Evolutionary conservation across 2,113 vertebrate genomes (phyloP).

Genomic region (Tragelaphus strepsiceros): DNA sequence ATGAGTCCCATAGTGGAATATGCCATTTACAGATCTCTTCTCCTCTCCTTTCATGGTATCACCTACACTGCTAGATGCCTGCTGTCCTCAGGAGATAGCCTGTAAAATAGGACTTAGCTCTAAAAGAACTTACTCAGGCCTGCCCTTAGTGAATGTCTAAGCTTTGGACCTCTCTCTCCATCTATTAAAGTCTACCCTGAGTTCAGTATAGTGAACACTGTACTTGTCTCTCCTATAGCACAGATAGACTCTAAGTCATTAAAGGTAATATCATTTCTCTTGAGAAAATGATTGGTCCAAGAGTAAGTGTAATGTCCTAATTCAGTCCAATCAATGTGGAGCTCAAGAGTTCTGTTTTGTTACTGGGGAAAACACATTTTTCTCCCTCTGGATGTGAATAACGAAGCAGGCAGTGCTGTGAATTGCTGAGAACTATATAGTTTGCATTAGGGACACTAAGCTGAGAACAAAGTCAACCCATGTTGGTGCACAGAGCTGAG

Average conservation of each 20-base stretch:
- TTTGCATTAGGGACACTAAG: neutral
- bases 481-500: neutral
- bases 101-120: neutral
- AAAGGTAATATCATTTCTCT: neutral
- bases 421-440: neutral
- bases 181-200: neutral
- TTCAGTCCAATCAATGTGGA: neutral
- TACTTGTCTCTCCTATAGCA: neutral
- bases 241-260: neutral
- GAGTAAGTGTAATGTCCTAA: neutral
- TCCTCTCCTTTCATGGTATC: neutral
- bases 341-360: neutral
- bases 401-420: neutral
- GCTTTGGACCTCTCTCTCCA: neutral
- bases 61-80: no score
- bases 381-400: neutral
- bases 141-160: neutral
- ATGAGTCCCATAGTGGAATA: neutral
- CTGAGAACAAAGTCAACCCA: neutral
- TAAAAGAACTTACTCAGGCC: neutral
- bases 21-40: neutral
- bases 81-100: neutral
- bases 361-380: neutral
- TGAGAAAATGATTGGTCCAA: neutral
- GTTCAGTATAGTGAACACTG: neutral